These are phyloP conservation scores for Probaryconus sp. DNA, from an alignment of 1,140 invertebrate species.

Conservation along the genomic window DNA sequence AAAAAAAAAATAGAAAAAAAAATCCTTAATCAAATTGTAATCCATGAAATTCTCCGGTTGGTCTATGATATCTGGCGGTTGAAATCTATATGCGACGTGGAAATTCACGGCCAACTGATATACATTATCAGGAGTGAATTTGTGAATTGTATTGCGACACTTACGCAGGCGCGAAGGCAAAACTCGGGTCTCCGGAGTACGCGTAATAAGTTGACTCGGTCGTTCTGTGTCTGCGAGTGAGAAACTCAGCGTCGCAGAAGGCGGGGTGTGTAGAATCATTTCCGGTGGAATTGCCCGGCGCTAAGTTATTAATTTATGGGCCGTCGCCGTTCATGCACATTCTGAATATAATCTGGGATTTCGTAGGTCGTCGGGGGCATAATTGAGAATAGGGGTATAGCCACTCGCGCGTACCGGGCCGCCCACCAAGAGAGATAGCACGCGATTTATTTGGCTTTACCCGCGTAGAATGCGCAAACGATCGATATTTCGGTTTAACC, in stretches of 20 bases:
- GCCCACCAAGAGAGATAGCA: conserved; percentile 52
- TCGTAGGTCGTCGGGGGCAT: conserved; percentile 52
- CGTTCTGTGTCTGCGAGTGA: conserved; percentile 15
- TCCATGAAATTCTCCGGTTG: too few species aligned
- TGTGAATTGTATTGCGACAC: too few species aligned
- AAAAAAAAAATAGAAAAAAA: too few species aligned
- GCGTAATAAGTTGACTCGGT: conserved; percentile 39
- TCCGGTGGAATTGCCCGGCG: conserved; percentile 53
- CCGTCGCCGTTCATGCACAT: conserved; percentile 54
- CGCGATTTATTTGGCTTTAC: conserved; percentile 64
- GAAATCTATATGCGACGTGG: too few species aligned
- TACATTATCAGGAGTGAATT: too few species aligned
- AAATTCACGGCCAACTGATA: too few species aligned
- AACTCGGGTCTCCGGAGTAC: too few species aligned
- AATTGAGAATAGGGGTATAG: conserved; percentile 55
- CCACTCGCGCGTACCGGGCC: conserved; percentile 35
- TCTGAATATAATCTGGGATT: conserved; percentile 63
- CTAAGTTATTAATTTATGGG: conserved; percentile 64
- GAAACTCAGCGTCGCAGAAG: conserved; percentile 12
- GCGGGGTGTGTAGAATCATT: conserved; percentile 38
- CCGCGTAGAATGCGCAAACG: conserved; percentile 57
- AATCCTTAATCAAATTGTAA: too few species aligned
- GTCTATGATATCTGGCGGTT: too few species aligned
- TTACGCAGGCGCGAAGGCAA: too few species aligned
- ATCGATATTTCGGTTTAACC: conserved; percentile 62